Evolutionary conservation across 92 coral and sea anemone genomes (phyloP).

Genomic region (Chrysogorgia sp.): DNA sequence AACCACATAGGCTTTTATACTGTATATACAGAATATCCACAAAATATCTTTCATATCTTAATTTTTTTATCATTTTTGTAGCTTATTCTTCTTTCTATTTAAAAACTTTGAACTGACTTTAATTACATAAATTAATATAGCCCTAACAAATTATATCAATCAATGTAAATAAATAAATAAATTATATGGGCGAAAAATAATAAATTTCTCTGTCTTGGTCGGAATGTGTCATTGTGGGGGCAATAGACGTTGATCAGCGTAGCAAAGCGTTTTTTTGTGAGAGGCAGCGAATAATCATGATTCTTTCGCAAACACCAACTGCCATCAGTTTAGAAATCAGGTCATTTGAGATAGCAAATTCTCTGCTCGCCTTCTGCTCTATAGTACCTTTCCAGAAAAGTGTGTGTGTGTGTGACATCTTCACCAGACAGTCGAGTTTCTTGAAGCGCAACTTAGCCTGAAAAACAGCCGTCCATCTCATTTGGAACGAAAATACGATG

Average conservation of each 20-base stretch:
- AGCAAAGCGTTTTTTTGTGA: neutral
- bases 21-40: no score
- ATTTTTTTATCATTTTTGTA: no score
- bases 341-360: neutral
- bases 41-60: no score
- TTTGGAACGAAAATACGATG: neutral
- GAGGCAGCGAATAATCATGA: neutral
- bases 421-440: constrained; percentile 1
- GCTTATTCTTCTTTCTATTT: no score
- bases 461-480: neutral
- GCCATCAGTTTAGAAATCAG: neutral
- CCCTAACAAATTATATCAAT: no score
- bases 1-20: no score
- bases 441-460: neutral
- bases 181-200: no score
- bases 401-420: neutral
- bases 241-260: constrained; percentile 22
- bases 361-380: neutral
- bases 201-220: neutral
- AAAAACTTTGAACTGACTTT: no score
- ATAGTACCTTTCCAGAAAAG: neutral
- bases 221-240: constrained; percentile 10
- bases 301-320: neutral
- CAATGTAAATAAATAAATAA: no score
- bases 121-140: no score